Conservation (phyloP, 2,113 vertebrate genomes). For the Elephas maximus region DNA sequence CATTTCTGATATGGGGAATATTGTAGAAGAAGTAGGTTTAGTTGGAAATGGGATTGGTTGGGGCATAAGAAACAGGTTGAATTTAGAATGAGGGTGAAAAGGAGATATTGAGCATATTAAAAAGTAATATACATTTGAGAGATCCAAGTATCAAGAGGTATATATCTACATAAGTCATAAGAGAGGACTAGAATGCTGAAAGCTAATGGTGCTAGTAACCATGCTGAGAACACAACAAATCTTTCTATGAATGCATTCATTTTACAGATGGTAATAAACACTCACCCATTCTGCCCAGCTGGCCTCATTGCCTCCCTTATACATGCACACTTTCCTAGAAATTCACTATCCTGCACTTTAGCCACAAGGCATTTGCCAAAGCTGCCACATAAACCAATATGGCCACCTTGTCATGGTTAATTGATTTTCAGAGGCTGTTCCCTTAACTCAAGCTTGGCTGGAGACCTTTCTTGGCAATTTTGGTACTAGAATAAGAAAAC, state of each 20-base stretch:
- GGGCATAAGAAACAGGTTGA: neutral
- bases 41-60: neutral
- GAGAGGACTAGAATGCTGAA: neutral
- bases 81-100: neutral
- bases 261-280: neutral
- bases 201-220: neutral
- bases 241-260: neutral
- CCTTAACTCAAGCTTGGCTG: neutral
- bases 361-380: neutral
- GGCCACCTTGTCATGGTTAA: neutral
- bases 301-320: rapidly evolving
- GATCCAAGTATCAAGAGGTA: neutral
- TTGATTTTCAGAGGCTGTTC: neutral
- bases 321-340: neutral
- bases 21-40: neutral
- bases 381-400: neutral
- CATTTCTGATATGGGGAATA: neutral
- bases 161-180: neutral
- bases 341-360: neutral
- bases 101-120: neutral
- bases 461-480: neutral
- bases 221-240: neutral
- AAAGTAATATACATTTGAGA: neutral
- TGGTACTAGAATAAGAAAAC: neutral
- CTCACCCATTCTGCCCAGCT: neutral